A percentile compares a stretch with the other conserved stretches of the same genome.
Evolutionary conservation across 2,797 vertebrate species (phyloP).

Genomic region (Parambassis ranga): DNA sequence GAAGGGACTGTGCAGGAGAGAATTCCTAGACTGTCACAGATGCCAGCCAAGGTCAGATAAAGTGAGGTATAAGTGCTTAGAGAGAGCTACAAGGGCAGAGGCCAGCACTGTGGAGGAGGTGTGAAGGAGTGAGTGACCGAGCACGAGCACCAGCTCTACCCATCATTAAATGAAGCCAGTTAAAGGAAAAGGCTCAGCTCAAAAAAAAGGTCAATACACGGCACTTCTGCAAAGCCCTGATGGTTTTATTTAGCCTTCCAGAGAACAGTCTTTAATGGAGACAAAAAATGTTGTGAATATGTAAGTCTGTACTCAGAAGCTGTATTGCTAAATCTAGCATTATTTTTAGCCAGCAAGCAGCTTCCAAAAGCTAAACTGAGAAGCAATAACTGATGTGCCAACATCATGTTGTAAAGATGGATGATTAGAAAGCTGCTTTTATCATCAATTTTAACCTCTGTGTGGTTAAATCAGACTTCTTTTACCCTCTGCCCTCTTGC

Average conservation of each 20-base stretch:
- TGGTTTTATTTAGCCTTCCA: conserved; percentile 51
- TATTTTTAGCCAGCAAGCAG: conserved; percentile 28
- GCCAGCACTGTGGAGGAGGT: conserved; percentile 65
- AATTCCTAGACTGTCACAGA: conserved; percentile 57
- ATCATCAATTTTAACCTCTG: conserved; percentile 66
- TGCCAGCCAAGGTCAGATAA: conserved; percentile 73
- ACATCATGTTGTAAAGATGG: conserved; percentile 47
- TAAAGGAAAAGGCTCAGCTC: conserved; percentile 53
- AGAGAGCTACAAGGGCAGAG: conserved; percentile 65
- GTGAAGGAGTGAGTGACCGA: conserved; percentile 67
- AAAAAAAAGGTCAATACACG: conserved; percentile 58
- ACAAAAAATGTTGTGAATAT: conserved; percentile 26
- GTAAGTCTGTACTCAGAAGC: conserved; percentile 16
- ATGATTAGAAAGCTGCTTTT: conserved; percentile 56
- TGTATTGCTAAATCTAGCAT: conserved; percentile 47
- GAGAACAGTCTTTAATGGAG: conserved; percentile 27
- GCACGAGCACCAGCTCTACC: conserved; percentile 59
- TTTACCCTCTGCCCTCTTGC: conserved; percentile 65
- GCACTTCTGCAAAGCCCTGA: conserved; percentile 49
- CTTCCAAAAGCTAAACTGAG: conserved; percentile 51
- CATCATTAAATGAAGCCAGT: conserved; percentile 74
- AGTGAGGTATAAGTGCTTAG: conserved; percentile 70
- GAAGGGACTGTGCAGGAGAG: conserved; percentile 20
- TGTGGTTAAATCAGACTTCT: conserved; percentile 67
- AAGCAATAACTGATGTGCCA: conserved; percentile 57